Evolutionary conservation across 2,113 vertebrate genomes (phyloP).

Genomic region (Heterocephalus glaber): DNA sequence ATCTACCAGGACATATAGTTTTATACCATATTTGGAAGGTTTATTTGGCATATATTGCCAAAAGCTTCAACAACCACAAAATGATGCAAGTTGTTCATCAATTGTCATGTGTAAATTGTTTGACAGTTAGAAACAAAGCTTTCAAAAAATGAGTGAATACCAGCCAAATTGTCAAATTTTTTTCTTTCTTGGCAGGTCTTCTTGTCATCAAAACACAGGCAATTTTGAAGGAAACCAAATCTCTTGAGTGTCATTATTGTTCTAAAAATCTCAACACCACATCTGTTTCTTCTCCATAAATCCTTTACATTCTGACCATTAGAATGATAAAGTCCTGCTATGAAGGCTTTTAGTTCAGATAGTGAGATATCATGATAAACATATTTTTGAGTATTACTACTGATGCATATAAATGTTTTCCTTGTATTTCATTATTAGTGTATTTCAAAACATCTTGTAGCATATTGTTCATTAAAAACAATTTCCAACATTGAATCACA

Average conservation of each 20-base stretch:
- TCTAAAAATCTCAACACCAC: background rate
- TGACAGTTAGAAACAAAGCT: no score
- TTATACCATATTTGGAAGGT: no score
- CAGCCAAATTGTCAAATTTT: background rate
- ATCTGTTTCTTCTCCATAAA: background rate
- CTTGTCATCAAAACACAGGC: background rate
- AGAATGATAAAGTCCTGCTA: background rate
- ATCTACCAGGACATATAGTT: no score
- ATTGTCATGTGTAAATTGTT: no score
- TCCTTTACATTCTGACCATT: background rate
- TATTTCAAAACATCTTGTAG: background rate
- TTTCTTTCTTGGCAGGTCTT: background rate
- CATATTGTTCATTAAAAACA: background rate
- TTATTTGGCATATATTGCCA: no score
- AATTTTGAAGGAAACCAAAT: background rate
- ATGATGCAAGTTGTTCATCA: no score
- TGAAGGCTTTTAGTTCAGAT: background rate
- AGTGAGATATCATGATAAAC: background rate
- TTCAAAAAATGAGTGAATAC: no score
- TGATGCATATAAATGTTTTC: background rate
- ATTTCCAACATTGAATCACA: background rate
- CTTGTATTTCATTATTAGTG: background rate
- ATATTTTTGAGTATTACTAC: background rate
- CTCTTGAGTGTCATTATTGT: background rate
- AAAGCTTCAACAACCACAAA: no score